Evolutionary conservation across 2,888 invertebrate species (phyloP), one percentile per base, ranked within the genome.

Genomic region (Nomada fucata): DNA sequence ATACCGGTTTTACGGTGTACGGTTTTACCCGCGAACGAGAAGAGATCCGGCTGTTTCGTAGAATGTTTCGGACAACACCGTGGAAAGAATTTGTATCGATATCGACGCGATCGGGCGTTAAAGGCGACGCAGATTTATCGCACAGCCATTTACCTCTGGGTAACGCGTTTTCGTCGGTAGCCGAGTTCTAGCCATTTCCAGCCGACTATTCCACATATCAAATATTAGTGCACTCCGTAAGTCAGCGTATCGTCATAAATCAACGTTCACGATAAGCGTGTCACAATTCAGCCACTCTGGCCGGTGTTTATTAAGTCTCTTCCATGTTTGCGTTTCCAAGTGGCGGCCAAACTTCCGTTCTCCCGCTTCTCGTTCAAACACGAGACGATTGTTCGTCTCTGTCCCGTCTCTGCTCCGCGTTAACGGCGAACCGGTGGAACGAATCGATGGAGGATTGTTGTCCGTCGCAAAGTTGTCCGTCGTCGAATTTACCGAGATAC

Each of bases 401-500:
- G 29, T 15, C 2, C 50, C 26, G 26, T 47, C 47, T 13, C 15
- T 15, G 10, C 10, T 47, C 47, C 1, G 47, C 47, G 13, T 42
- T 23, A 26, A 20, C 15, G 26, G 13, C 20, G 4, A 18, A 23
- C 9, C 26, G 36, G 36, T 18, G 20, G 20, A 23, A 10, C 20
- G 18, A 15, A 47, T 61, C 53, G 64, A 11, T 13, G 47, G 9
- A 60, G 57, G 78, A 65, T 71, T 50, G 72, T 64, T 29, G n/a
- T 47, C 9, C 20, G 57, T 75, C 55, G 70, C 53, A 50, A 64
- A 36, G 29, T 23, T 52, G 60, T 77, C 73, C 59, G 73, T 20
- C 83, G 77, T 80, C 72, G 77, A 85, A 83, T 88, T 86, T 78
- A 26, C 67, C 52, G 76, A 44, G 82, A 82, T 82, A 83, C 87